Base-by-base conservation (phyloP, 2,113 vertebrate genomes). In the Periophthalmus modestus region DNA sequence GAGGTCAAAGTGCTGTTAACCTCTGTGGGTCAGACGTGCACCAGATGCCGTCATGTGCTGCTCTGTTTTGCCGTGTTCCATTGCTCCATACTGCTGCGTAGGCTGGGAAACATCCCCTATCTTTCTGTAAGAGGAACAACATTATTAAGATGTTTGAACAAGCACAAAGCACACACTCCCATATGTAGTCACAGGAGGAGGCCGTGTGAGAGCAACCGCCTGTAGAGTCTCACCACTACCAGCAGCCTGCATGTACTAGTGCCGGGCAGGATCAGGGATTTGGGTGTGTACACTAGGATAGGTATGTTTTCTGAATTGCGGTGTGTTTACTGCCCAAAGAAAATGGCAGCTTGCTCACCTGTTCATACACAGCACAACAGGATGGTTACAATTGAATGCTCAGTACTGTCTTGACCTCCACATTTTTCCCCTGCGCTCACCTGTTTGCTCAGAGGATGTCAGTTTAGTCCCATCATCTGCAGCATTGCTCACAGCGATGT, bases 391-490 rank as follows among this genome's bases (percentile, higher is more conserved):
- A 72, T 68, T 82, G 79, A 70, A 73, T 78, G 79, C 79, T 66
- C 48, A 43, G 39, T 43, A 65, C 74, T 39, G 62, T 36, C 34
- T 12, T 73, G 62, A 75, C 74, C 74, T 80, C 72, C 68, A 82
- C 81, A 71, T 80, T 82, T 84, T 68, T 57, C 33, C 77, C 66
- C 80, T 39, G 61, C 12, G 58, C 85, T 85, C 87, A 90, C 86
- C 81, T 92, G 88, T 93, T 93, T 94, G 90, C 81, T 90, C 80
- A 88, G 90, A 90, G 90, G 86, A 88, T 78, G 85, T 83, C 79
- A 88, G 76, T 15, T 14, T 78, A 85, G 81, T 80, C 89, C 66
- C 77, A 90, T 91, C 87, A 88, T 80, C 82, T 77, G 46, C 86
- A 91, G 91, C 88, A 81, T 73, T 47, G 39, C n/a, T 48, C 75